Evolutionary conservation across 1,140 invertebrate species (phyloP), one percentile per base, ranked within the genome.

Genomic region (Euwallacea fornicatus): DNA sequence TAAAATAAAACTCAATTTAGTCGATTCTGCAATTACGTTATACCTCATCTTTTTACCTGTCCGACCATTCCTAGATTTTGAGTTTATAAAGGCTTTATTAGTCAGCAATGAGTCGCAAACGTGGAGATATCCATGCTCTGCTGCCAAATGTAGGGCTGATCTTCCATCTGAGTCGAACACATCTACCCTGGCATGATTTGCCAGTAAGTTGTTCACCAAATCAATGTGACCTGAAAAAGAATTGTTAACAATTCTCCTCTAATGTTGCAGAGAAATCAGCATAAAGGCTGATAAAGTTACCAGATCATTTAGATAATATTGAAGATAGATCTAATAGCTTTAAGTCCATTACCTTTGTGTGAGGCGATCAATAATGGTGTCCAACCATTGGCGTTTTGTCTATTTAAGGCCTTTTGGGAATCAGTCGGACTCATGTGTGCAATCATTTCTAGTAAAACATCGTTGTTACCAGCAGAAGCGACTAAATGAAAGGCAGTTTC

Each of bases 51-150:
- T 7, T 2, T 61, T 63, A 69, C 67, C 67, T 6, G 93, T 94
- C 70, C 92, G 83, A 47, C 93, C 93, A 69, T 93, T 92, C 76
- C 92, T 85, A 0, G 88, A 96, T 85, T 93, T 98, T 0, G 92
- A 98, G 83, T 99, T 99, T 58, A 99, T 98, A 81, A 98, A 99
- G 0, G 98, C 98, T 84, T 98, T 98, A 82, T 97, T 93, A 63
- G 93, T 91, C 13, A 99, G 84, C n/a, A 99, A 83, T 9, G 95
- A 91, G 81, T 99, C 95, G 78, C 96, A 97, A 0, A 99, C 94
- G 82, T 96, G 88, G 53, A 92, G 82, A 79, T 94, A 98, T 0
- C 97, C 97, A 76, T 92, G 91, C 79, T 98, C 96, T 0, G 96
- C 95, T 0, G 97, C 96, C 69, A 99, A 84, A 83, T 99, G 98